These are phyloP conservation scores for Hylaeus anthracinus DNA, from an alignment of 1,140 invertebrate genomes.

Conservation along the genomic window DNA sequence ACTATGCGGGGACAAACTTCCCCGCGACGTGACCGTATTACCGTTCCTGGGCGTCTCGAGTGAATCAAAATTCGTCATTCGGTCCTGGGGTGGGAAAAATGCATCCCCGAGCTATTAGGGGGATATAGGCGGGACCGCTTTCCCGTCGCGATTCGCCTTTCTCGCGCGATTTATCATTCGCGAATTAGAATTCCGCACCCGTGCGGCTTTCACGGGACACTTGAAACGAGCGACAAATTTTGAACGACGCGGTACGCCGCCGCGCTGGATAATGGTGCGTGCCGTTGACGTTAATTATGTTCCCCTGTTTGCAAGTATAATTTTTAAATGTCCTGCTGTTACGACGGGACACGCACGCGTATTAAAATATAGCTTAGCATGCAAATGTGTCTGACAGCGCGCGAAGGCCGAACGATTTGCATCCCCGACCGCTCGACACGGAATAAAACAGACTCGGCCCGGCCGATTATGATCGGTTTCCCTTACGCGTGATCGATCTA, in stretches of 20 bases:
- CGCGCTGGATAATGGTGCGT: slow-evolving; percentile 69
- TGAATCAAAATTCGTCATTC: slow-evolving; percentile 34
- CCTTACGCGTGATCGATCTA: neutral
- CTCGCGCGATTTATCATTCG: slow-evolving; percentile 11
- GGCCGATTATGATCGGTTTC: slow-evolving; percentile 23
- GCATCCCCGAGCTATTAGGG: neutral
- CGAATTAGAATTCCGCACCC: slow-evolving; percentile 30
- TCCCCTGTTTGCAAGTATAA: slow-evolving; percentile 72
- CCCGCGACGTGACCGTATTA: slow-evolving; percentile 32
- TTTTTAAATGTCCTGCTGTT: slow-evolving; percentile 72
- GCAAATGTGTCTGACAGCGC: slow-evolving; percentile 67
- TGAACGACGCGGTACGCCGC: slow-evolving; percentile 14
- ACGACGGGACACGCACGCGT: slow-evolving; percentile 61
- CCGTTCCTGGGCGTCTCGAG: neutral
- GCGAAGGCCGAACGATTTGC: slow-evolving; percentile 55
- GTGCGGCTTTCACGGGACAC: neutral
- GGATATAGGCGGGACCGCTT: neutral
- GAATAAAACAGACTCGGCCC: neutral
- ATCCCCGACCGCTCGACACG: slow-evolving; percentile 27
- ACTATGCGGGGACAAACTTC: slow-evolving; percentile 21
- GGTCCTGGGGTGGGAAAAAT: neutral
- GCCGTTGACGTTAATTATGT: slow-evolving; percentile 73
- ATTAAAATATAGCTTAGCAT: slow-evolving; percentile 73
- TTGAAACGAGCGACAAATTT: slow-evolving; percentile 15
- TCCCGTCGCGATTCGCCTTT: neutral